Conservation (phyloP, 2,797 vertebrate species). For the Setipinna tenuifilis region DNA sequence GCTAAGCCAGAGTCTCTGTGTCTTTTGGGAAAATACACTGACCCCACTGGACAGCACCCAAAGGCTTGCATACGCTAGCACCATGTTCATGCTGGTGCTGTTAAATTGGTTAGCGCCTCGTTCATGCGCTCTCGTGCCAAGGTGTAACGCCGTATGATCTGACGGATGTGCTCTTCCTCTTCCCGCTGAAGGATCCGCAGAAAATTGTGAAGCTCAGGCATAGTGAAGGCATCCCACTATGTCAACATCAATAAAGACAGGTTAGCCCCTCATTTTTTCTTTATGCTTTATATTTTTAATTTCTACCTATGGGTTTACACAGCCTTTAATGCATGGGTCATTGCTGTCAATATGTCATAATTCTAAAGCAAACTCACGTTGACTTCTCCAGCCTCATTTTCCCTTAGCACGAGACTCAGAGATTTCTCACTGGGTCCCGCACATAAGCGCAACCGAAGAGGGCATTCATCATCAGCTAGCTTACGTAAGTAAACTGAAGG, state of each 20-base stretch:
- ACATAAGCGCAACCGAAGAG: slow-evolving; percentile 85
- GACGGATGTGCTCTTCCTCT: slow-evolving; percentile 90
- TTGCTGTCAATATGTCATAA: background rate
- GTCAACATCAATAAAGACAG: slow-evolving; percentile 20
- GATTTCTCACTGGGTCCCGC: slow-evolving; percentile 89
- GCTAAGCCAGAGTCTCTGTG: background rate
- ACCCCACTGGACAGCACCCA: background rate
- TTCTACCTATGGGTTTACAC: background rate
- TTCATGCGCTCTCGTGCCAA: slow-evolving; percentile 86
- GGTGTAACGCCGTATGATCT: slow-evolving; percentile 86
- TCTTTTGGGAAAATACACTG: background rate
- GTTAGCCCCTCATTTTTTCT: background rate
- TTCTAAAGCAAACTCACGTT: slow-evolving; percentile 80
- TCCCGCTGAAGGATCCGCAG: slow-evolving; percentile 92
- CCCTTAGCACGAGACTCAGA: slow-evolving; percentile 89
- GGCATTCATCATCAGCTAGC: slow-evolving; percentile 84
- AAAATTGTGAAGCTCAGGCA: slow-evolving; percentile 94
- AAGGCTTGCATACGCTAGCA: background rate
- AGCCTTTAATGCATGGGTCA: too few species aligned
- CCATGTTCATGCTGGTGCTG: slow-evolving; percentile 79
- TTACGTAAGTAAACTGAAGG: slow-evolving; percentile 85
- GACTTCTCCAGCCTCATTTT: slow-evolving; percentile 93
- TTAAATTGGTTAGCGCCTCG: slow-evolving; percentile 79
- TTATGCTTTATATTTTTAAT: background rate
- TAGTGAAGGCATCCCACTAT: slow-evolving; percentile 96